Percentiles rank a stretch among this genome's conserved stretches.
phyloP scores from a whole-genome alignment of 1,140 invertebrate species.

The Drosophila neocordata region DNA sequence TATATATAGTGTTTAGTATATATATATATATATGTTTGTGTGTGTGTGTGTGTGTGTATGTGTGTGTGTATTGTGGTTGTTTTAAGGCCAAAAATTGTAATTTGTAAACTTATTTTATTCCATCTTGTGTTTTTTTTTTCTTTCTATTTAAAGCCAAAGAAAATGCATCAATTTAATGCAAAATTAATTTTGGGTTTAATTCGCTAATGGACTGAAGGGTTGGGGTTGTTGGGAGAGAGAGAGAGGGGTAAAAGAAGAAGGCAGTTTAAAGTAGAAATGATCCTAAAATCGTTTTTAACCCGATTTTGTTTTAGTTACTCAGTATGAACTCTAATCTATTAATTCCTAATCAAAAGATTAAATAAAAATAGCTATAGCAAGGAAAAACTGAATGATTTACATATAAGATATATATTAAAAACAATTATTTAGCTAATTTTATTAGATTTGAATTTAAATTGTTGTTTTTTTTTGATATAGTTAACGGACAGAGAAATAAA shows the following conservation, averaged over 20 bases:
- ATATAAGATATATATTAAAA: no score
- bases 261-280: neutral
- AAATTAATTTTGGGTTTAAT: neutral
- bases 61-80: conserved; percentile 25
- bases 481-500: neutral
- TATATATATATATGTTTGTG: conserved; percentile 19
- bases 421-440: no score
- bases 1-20: conserved; percentile 72
- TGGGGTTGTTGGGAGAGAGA: neutral
- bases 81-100: conserved; percentile 68
- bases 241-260: neutral
- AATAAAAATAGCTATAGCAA: no score
- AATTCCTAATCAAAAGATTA: no score
- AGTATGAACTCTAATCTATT: no score
- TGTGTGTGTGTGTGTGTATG: conserved; percentile 22
- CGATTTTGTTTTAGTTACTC: neutral
- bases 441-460: no score
- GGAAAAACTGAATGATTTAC: no score
- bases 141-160: conserved; percentile 9
- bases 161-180: conserved; percentile 7
- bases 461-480: no score
- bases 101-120: conserved; percentile 59
- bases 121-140: no score
- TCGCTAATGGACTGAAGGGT: neutral
- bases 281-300: neutral